These are phyloP conservation scores for Eupithecia subumbrata DNA, from an alignment of 2,888 invertebrate genomes.

Conservation along the genomic window DNA sequence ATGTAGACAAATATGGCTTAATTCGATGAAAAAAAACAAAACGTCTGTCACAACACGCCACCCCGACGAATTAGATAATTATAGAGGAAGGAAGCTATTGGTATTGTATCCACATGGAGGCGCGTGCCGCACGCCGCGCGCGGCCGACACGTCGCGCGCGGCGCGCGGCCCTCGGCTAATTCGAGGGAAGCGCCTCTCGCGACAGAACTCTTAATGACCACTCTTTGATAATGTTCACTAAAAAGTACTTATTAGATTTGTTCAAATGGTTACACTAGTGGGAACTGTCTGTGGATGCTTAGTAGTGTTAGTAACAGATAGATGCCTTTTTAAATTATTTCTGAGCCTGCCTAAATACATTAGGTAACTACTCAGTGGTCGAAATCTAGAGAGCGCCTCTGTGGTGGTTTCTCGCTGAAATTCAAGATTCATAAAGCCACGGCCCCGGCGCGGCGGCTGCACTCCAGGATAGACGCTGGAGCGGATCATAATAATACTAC, in stretches of 20 bases:
- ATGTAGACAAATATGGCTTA: slow-evolving; percentile 22
- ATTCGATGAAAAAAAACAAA: slow-evolving; percentile 38
- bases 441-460: no score
- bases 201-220: slow-evolving; percentile 33
- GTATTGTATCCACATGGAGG: slow-evolving; percentile 40
- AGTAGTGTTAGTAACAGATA: no score
- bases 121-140: slow-evolving; percentile 5
- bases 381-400: neutral
- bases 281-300: no score
- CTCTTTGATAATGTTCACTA: slow-evolving; percentile 25
- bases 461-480: no score
- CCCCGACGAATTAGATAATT: slow-evolving; percentile 43
- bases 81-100: slow-evolving; percentile 59
- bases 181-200: slow-evolving; percentile 3
- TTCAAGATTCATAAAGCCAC: no score
- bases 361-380: no score
- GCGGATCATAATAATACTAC: no score
- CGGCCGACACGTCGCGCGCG: neutral
- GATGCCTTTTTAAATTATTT: neutral
- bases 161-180: slow-evolving; percentile 22
- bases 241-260: slow-evolving; percentile 4
- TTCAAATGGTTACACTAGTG: slow-evolving; percentile 11
- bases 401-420: no score
- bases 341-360: neutral
- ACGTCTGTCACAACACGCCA: slow-evolving; percentile 51